Base-by-base conservation (phyloP, 2,888 invertebrate species). In the Parascotia fuliginaria region DNA sequence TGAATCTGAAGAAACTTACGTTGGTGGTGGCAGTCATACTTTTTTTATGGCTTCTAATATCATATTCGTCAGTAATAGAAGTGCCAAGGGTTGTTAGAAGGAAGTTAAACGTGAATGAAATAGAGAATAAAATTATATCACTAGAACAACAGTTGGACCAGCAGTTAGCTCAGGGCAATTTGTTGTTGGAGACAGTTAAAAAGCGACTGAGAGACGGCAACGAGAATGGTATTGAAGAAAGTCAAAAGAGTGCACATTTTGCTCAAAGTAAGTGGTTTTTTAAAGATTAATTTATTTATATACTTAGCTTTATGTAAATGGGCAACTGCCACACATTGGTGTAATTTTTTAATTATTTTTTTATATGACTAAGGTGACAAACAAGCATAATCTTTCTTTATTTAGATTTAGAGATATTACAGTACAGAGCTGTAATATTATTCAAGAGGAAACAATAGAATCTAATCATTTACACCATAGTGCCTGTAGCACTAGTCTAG, bases 1-100 rank as follows among this genome's bases (percentile, higher is more conserved):
- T 88, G n/a, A 87, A 89, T 64, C 53, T 85, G 32, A 77, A 79
- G 49, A 89, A 83, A 75, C 46, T 87, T 31, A 65, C 79, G 3
- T 42, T 83, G 31, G 60, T 77, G 2, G 63, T 77, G 29, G 68
- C 72, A 9, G 49, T 79, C 11, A 48, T 79, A 5, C 55, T 78
- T 1, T 54, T 84, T 41, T 44, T 89, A 45, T 90, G 89, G 85
- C 54, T 88, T 3, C 33, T 89, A 5, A 65, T 82, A 47, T 75
- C 81, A 0, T 87, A 85, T 55, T 77, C 80, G 2, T 81, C 85
- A 0, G 47, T 77, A 33, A 65, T 82, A 58, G 80, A 81, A 16
- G 67, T 81, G 28, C 77, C 83, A 9, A 75, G 57, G 16, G 38
- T 70, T 5, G 28, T 55, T 16, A 44, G 53, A 1, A 55, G 42